Evolutionary conservation across 2,888 invertebrate species (phyloP), one percentile per base, ranked within the genome.

Genomic region (Galeopsomyia nigrocyanea): DNA sequence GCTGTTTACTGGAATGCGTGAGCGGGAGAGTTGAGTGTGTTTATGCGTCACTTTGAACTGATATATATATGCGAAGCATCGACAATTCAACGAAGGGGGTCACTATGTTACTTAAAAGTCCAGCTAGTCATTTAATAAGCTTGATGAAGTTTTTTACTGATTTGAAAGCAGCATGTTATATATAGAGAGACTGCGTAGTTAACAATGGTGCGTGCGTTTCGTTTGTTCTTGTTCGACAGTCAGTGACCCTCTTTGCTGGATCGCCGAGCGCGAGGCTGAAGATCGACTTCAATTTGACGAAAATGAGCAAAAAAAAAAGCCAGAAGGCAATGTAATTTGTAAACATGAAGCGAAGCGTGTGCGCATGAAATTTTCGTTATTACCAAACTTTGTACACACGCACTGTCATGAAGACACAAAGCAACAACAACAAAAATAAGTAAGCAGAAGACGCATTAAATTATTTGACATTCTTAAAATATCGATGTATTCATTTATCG

Each of bases 401-500:
- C 31, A 53, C 53, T 19, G 53, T 66, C 61, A 49, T 14, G 21
- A 50, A 31, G 26, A 26, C 55, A 55, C 19, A 31, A 67, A 63
- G 53, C 39, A 57, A 21, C 9, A 17, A 51, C n/a, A n/a, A 5
- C 26, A 60, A 56, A 63, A 61, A 68, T n/a, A 39, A 39, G 7
- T 39, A 39, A 39, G 39, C 39, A 63, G 26, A 22, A 21, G 63
- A 67, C 53, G 64, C 65, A 75, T 75, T 73, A 73, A 75, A 75
- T 75, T 71, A 75, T 71, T 73, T 71, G 68, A 73, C 73, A 75
- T 75, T 73, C 71, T 75, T 53, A 65, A 69, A 66, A 65, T 47
- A 60, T 5, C 19, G 67, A 7, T 73, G 56, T 75, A 73, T 76
- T 77, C 67, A 75, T 73, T 74, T 76, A 61, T 68, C 56, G 22